Evolutionary conservation across 2,113 vertebrate genomes (phyloP).

Genomic region (Astur gentilis): DNA sequence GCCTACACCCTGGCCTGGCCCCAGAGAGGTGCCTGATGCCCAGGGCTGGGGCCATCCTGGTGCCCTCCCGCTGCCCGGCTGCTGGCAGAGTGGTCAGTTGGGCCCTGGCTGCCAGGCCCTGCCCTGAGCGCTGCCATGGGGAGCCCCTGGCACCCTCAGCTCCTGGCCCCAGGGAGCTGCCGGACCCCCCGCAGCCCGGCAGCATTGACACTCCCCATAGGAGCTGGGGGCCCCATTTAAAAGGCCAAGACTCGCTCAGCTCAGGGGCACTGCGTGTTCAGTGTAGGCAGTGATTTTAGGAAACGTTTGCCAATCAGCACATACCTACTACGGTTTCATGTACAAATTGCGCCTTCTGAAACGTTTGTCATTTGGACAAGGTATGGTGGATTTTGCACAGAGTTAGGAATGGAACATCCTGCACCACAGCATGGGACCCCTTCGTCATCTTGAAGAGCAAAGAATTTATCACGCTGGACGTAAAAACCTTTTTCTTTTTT

Average conservation of each 20-base stretch:
- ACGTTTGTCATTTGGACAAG: not conserved
- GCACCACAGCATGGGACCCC: not conserved
- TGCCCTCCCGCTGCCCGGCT: accelerated
- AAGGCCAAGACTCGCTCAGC: not conserved
- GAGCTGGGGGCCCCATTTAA: not conserved
- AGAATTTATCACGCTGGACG: not conserved
- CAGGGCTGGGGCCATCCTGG: not conserved
- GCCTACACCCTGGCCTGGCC: too few species aligned
- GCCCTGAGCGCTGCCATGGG: accelerated
- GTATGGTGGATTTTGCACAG: not conserved
- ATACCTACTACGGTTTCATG: not conserved
- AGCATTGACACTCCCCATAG: not conserved
- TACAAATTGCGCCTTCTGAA: not conserved
- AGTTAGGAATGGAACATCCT: not conserved
- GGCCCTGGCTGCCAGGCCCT: not conserved
- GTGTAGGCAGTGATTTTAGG: not conserved
- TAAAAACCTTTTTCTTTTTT: not conserved
- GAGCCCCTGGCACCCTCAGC: not conserved
- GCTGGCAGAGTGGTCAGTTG: too few species aligned
- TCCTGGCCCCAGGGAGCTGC: accelerated
- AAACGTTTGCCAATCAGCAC: not conserved
- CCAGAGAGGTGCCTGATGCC: not conserved
- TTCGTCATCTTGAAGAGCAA: not conserved
- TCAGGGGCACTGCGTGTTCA: not conserved
- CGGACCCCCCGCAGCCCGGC: accelerated